Evolutionary conservation across 1,140 invertebrate genomes (phyloP), one percentile per base, ranked within the genome.

Genomic region (Ostrea edulis): DNA sequence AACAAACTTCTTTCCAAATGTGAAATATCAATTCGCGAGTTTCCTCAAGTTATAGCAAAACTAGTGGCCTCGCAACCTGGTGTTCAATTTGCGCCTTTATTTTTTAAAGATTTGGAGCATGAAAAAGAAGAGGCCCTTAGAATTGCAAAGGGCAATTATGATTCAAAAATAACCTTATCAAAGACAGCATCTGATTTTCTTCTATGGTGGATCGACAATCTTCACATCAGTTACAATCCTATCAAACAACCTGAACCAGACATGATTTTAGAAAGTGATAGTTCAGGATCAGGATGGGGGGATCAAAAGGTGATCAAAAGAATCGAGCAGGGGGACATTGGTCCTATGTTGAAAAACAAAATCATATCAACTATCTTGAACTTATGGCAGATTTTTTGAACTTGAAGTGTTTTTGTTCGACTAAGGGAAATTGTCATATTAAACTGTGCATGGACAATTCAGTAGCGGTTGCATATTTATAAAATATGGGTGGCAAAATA

Each of bases 341-440:
- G 55, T 84, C 81, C 17, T 22, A 29, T 25, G 17, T 35, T 17
- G 86, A 90, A 51, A 3, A 54, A n/a, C 22, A 58, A 77, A n/a
- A 88, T 85, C 86, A 90, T n/a, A 90, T 90, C 12, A 89, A 91
- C 85, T 84, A 58, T 53, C 62, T 88, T 54, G 88, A 88, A 87
- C 54, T 85, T 1, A 7, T 84, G 8, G 83, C 83, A 4, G 17
- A 0, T 7, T 84, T 84, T 25, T 58, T 54, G 17, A 54, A 8
- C 0, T 55, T 84, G n/a, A 54, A 55, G 58, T 55, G 51, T n/a
- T 84, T 84, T 35, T 54, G 53, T 53, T 9, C 8, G 9, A 68
- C 12, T 25, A 35, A 54, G 65, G 52, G 53, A 51, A 53, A 82
- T n/a, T 71, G 14, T 22, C 83, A 85, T 82, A 77, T 85, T 22